Conservation (phyloP, 2,888 invertebrate species). For the Craniophora ligustri region DNA sequence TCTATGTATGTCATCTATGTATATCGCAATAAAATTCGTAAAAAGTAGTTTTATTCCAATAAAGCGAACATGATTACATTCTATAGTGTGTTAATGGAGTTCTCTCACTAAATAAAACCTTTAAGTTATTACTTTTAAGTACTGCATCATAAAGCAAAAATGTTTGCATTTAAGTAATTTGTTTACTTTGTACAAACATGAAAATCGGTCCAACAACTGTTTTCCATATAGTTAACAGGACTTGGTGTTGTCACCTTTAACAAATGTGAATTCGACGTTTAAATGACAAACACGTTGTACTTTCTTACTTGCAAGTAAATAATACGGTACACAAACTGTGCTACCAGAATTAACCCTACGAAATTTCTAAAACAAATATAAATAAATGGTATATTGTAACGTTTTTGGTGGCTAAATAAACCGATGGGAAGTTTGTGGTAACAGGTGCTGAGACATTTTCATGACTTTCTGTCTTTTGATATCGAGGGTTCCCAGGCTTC, state of each 20-base stretch:
- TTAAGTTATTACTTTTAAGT: background rate
- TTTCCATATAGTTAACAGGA: slow-evolving; percentile 21
- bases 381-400: no score
- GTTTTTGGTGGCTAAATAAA: no score
- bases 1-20: no score
- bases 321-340: slow-evolving; percentile 6
- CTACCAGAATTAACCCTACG: background rate
- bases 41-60: background rate
- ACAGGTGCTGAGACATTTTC: no score
- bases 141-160: background rate
- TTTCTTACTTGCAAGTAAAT: slow-evolving; percentile 16
- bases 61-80: no score
- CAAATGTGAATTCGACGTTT: slow-evolving; percentile 25
- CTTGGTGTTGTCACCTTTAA: slow-evolving; percentile 24
- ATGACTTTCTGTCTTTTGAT: no score
- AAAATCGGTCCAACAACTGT: slow-evolving; percentile 33
- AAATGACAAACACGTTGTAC: slow-evolving; percentile 28
- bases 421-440: no score
- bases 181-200: slow-evolving; percentile 14
- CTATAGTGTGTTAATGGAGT: no score
- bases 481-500: no score
- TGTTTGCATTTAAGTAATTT: slow-evolving; percentile 6
- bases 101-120: background rate
- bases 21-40: no score
- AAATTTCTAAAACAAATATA: no score